phyloP scores from a whole-genome alignment of 2,113 vertebrate species.

The Lycocorax pyrrhopterus region DNA sequence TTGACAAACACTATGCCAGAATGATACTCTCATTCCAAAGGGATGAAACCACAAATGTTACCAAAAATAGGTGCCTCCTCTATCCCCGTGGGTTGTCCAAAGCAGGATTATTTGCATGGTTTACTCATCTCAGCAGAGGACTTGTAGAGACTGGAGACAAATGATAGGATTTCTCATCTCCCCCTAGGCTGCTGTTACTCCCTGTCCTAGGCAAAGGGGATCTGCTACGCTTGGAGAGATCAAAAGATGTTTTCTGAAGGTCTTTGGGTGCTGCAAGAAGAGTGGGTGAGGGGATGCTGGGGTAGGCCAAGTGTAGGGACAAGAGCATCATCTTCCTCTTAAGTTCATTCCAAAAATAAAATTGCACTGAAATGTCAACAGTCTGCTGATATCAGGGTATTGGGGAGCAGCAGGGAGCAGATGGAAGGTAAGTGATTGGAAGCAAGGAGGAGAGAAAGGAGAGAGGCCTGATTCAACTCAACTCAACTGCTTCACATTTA shows the following conservation, averaged over 20 bases:
- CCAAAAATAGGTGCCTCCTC: not conserved
- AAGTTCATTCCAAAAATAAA: not conserved
- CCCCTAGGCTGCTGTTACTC: not conserved
- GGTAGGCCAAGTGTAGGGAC: not conserved
- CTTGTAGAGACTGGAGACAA: not conserved
- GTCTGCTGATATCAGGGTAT: not conserved
- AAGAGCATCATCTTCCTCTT: not conserved
- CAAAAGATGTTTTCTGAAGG: not conserved
- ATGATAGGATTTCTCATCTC: not conserved
- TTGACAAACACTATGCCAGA: not conserved
- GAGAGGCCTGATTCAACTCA: not conserved
- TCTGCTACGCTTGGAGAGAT: not conserved
- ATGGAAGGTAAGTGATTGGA: not conserved
- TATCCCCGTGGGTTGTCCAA: not conserved
- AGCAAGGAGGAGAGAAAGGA: not conserved
- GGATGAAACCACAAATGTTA: not conserved
- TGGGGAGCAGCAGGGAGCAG: not conserved
- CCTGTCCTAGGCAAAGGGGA: not conserved
- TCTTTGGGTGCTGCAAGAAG: not conserved
- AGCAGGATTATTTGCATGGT: not conserved
- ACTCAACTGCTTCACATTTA: not conserved
- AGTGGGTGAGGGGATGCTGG: not conserved
- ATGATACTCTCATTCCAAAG: not conserved
- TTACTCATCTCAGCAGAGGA: not conserved
- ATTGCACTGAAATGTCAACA: not conserved